Conservation (phyloP, 2,797 vertebrate genomes). For the Botia kubotai region DNA sequence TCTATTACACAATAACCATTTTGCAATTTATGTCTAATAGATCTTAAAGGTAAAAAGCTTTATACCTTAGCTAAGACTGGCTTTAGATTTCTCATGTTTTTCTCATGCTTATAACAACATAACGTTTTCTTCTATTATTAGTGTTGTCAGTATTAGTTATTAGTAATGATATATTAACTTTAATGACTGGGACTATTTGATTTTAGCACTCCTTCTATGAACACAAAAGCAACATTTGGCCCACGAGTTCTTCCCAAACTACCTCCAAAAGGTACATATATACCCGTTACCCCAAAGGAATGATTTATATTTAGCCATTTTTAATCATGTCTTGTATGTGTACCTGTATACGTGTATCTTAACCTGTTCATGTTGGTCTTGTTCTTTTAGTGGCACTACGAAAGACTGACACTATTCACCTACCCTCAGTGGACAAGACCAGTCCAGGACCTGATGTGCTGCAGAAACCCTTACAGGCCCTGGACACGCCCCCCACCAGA, state of each 20-base stretch:
- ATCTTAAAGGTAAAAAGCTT: neutral
- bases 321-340: neutral
- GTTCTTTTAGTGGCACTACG: slow-evolving; percentile 85
- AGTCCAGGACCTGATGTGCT: slow-evolving; percentile 78
- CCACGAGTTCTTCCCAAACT: slow-evolving; percentile 93
- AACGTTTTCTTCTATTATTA: neutral
- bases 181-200: slow-evolving; percentile 29
- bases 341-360: neutral
- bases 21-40: neutral
- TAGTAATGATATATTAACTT: neutral
- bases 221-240: slow-evolving; percentile 87
- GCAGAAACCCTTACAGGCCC: slow-evolving; percentile 72
- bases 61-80: no score
- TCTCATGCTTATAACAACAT: neutral
- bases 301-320: neutral
- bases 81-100: neutral
- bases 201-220: slow-evolving; percentile 78
- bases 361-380: neutral
- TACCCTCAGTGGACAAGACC: slow-evolving; percentile 85
- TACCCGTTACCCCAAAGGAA: neutral
- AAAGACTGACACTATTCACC: slow-evolving; percentile 88
- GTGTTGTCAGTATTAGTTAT: no score
- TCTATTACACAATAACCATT: neutral
- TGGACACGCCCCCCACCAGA: slow-evolving; percentile 44
- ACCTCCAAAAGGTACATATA: slow-evolving; percentile 89